These are phyloP conservation scores for Palythoa heliodiscus DNA, from an alignment of 92 coral and sea anemone genomes.

Conservation along the genomic window DNA sequence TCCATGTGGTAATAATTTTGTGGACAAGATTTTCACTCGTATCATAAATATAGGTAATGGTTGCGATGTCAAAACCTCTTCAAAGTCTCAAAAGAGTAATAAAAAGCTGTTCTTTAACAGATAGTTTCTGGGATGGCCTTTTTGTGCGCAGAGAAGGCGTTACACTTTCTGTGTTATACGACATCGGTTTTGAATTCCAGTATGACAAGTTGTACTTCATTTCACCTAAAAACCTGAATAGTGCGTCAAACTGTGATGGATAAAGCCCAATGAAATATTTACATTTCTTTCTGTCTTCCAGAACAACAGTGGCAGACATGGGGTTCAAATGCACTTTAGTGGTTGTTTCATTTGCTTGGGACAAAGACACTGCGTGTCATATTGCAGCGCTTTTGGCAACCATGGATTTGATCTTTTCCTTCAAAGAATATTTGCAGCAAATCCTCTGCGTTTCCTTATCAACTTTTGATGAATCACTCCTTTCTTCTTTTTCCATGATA, in stretches of 20 bases:
- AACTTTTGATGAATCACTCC: not conserved
- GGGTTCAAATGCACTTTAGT: not conserved
- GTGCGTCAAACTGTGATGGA: not conserved
- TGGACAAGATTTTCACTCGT: not conserved
- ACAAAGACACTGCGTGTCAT: not conserved
- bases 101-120: conserved; percentile 1
- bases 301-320: not conserved
- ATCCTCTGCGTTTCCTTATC: conserved; percentile 32
- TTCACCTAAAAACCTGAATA: not conserved
- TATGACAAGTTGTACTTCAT: not conserved
- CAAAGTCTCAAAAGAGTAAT: not conserved
- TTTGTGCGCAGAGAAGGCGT: not conserved
- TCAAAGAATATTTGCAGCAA: conserved; percentile 20
- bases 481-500: not conserved
- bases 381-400: not conserved
- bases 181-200: not conserved
- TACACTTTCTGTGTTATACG: not conserved
- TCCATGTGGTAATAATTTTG: conserved; percentile 1
- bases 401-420: not conserved
- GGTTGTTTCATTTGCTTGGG: not conserved
- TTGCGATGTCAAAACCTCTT: not conserved
- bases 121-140: not conserved
- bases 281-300: not conserved
- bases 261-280: not conserved
- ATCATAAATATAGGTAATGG: conserved; percentile 7